Evolutionary conservation across 2,797 vertebrate species (phyloP).

Genomic region (Pelochelys cantorii): DNA sequence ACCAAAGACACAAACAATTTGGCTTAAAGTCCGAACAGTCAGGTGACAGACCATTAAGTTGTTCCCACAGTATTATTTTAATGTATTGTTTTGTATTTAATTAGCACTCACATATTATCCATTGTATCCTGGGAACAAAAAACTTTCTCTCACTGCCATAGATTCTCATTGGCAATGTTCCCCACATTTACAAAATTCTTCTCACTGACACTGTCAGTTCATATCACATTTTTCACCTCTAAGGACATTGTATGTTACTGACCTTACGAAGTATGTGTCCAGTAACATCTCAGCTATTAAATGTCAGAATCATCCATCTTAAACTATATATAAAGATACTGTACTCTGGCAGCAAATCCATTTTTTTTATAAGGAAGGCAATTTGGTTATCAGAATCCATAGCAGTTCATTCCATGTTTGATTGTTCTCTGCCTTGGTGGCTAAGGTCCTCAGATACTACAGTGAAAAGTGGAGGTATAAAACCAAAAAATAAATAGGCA

Average conservation of each 20-base stretch:
- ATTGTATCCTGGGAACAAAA: conserved; percentile 32
- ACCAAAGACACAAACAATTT: neutral
- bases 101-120: conserved; percentile 46
- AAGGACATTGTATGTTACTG: conserved; percentile 70
- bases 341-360: conserved; percentile 62
- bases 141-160: conserved; percentile 32
- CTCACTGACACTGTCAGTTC: conserved; percentile 76
- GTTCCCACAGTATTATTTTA: neutral
- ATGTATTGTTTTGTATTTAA: conserved; percentile 52
- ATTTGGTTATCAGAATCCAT: neutral
- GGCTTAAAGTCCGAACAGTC: neutral
- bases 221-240: conserved; percentile 77
- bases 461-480: neutral
- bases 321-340: conserved; percentile 74
- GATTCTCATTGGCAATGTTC: conserved; percentile 51
- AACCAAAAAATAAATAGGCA: conserved; percentile 37
- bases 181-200: conserved; percentile 65
- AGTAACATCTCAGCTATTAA: conserved; percentile 81
- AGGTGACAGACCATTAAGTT: neutral
- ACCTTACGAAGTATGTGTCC: conserved; percentile 77
- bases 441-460: fast-evolving
- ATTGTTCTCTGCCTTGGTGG: conserved; percentile 37
- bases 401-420: neutral
- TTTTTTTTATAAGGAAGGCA: conserved; percentile 49
- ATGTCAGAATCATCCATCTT: conserved; percentile 82